Percentiles rank a stretch among this genome's conserved stretches.
phyloP scores from a whole-genome alignment of 2,888 invertebrate genomes.

The Hyles lineata region DNA sequence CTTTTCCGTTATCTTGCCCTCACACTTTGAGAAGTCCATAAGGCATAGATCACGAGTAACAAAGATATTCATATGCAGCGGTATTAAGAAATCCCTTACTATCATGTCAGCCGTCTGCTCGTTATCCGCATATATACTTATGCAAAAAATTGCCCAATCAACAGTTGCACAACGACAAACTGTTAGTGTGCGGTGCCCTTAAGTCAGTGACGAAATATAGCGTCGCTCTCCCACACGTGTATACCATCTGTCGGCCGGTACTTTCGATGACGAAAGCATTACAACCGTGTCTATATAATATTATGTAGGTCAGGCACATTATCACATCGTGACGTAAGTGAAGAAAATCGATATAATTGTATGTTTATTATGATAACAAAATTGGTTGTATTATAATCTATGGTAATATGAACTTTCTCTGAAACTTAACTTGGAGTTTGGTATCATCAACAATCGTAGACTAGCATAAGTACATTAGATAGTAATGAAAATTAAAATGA shows the following conservation, averaged over 20 bases:
- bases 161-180: neutral
- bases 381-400: neutral
- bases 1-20: too few species aligned
- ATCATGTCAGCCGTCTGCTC: too few species aligned
- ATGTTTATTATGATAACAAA: neutral
- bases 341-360: neutral
- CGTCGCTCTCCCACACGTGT: conserved; percentile 36
- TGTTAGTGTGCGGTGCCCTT: conserved; percentile 9
- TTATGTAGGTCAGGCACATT: conserved; percentile 47
- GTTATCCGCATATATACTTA: neutral
- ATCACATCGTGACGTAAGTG: conserved; percentile 24
- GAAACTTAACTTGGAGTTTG: too few species aligned
- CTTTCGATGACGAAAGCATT: conserved; percentile 50
- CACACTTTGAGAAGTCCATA: too few species aligned
- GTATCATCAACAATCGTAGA: too few species aligned
- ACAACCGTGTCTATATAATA: conserved; percentile 34
- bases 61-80: too few species aligned
- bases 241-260: conserved; percentile 61
- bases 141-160: neutral
- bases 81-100: too few species aligned
- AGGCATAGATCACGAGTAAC: too few species aligned
- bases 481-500: neutral
- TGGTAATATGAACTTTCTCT: too few species aligned
- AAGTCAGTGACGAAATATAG: conserved; percentile 41
- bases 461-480: too few species aligned